These are phyloP conservation scores for Hypercompe scribonia DNA, from an alignment of 2,888 invertebrate genomes.

Conservation along the genomic window DNA sequence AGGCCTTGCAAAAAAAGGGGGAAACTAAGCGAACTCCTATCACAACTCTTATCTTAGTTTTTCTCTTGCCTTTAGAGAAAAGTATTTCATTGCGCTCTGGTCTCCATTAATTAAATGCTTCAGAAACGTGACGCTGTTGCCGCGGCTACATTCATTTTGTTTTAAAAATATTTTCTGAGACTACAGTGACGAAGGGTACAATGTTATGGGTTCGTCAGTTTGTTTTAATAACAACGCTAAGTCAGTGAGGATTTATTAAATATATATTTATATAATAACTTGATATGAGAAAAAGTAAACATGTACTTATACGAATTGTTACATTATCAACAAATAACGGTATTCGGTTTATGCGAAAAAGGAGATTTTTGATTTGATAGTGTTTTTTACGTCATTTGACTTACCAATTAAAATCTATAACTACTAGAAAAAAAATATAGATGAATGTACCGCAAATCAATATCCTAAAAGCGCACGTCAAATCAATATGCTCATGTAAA, in stretches of 20 bases:
- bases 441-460: too few species aligned
- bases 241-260: background rate
- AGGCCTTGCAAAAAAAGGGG: constrained; percentile 39
- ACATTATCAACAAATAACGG: too few species aligned
- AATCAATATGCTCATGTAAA: too few species aligned
- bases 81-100: constrained; percentile 63
- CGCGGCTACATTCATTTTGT: constrained; percentile 54
- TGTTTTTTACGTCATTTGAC: too few species aligned
- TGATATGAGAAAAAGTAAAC: too few species aligned
- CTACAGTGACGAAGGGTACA: constrained; percentile 31
- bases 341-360: too few species aligned
- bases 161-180: constrained; percentile 44
- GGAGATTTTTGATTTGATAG: too few species aligned
- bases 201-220: constrained; percentile 38
- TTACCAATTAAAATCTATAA: too few species aligned
- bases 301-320: background rate
- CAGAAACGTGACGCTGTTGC: constrained; percentile 57
- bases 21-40: constrained; percentile 40
- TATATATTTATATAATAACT: background rate
- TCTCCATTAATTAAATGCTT: constrained; percentile 69
- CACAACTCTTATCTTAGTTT: constrained; percentile 65
- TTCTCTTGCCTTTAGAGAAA: constrained; percentile 54
- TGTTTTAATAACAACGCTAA: background rate
- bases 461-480: too few species aligned
- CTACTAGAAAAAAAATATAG: too few species aligned